Percentiles rank a stretch among this genome's conserved stretches.
phyloP scores from a whole-genome alignment of 2,113 vertebrate species.

The Glaucidium brasilianum region DNA sequence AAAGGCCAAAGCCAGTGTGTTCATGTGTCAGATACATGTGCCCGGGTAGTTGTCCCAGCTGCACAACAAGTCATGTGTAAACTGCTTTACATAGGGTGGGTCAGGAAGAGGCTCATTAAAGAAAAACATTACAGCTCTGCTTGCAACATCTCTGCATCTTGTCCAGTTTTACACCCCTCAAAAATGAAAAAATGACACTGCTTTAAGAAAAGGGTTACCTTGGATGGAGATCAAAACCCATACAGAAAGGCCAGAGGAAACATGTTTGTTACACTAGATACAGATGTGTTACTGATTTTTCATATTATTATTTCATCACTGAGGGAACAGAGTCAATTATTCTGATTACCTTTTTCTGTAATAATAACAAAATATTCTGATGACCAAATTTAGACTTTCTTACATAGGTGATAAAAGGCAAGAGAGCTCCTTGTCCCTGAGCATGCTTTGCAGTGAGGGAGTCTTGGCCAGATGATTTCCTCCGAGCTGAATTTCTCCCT shows the following conservation, averaged over 20 bases:
- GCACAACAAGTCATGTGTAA: conserved; percentile 68
- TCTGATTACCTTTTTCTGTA: background rate
- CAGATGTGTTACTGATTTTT: background rate
- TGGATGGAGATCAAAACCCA: conserved; percentile 2
- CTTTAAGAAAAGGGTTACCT: conserved; percentile 53
- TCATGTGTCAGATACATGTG: conserved; percentile 54
- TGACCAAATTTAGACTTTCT: background rate
- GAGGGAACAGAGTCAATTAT: background rate
- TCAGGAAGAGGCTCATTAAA: conserved; percentile 71
- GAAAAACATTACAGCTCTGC: conserved; percentile 54
- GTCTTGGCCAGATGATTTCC: rapidly evolving
- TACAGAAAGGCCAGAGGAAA: background rate
- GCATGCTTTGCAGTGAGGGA: background rate
- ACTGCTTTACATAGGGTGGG: conserved; percentile 57
- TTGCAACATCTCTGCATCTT: conserved; percentile 65
- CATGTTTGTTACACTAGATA: background rate
- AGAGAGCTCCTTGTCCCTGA: background rate
- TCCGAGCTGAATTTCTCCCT: background rate
- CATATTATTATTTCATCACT: background rate
- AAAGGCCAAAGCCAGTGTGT: conserved; percentile 46
- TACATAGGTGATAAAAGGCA: background rate
- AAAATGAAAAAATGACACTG: background rate
- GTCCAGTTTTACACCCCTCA: conserved; percentile 40
- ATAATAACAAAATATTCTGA: background rate
- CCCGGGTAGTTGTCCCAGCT: conserved; percentile 48